Evolutionary conservation across 2,888 invertebrate genomes (phyloP).

Genomic region (Poecilobothrus nobilitatus): DNA sequence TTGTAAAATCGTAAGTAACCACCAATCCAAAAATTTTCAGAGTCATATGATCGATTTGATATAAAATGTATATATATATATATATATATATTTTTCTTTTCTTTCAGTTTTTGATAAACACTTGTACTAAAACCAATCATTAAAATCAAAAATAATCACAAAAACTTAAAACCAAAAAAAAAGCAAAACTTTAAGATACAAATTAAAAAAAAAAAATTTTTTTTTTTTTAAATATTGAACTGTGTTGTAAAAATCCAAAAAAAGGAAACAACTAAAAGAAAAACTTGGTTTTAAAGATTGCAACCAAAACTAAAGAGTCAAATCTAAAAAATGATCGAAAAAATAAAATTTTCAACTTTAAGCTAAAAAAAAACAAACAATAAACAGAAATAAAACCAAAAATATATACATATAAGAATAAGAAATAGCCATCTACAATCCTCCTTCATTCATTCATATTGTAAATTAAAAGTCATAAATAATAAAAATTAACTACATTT

Average conservation of each 20-base stretch:
- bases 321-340: background rate
- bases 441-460: background rate
- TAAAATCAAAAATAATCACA: background rate
- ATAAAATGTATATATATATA: no score
- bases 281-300: no score
- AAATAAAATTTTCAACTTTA: no score
- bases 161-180: conserved; percentile 1
- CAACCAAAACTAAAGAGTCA: background rate
- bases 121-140: conserved; percentile 4
- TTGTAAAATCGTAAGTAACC: no score
- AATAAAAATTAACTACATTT: conserved; percentile 1
- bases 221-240: no score
- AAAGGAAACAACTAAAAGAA: no score
- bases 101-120: background rate
- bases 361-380: no score
- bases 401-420: background rate
- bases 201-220: no score
- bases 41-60: no score
- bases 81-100: no score
- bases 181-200: background rate
- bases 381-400: background rate
- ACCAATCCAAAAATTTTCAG: no score
- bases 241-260: no score
- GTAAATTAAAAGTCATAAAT: conserved; percentile 6
- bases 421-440: background rate